A percentile compares a stretch with the other conserved stretches of the same genome.
phyloP scores from a whole-genome alignment of 2,888 invertebrate species.

The Mesorhabditis spiculigera region DNA sequence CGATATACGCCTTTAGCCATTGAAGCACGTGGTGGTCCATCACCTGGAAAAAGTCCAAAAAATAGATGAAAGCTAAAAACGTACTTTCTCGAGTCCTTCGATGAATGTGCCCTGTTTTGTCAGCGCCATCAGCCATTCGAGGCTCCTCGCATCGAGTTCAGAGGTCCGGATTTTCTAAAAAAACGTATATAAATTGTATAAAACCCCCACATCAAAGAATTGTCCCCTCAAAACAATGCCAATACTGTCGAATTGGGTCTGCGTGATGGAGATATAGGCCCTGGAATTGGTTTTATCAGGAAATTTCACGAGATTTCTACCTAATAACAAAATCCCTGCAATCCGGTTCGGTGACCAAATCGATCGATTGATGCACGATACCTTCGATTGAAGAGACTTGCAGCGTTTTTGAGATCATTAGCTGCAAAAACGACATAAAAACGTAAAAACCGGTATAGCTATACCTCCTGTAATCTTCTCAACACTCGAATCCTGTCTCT shows the following conservation, averaged over 20 bases:
- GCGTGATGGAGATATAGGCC: not conserved
- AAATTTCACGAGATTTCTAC: not conserved
- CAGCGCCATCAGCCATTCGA: constrained; percentile 1
- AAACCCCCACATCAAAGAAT: not conserved
- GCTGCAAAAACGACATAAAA: constrained; percentile 1
- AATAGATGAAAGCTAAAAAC: no score
- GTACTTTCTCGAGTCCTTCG: not conserved
- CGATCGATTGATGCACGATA: not conserved
- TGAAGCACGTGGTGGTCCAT: not conserved
- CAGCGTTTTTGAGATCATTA: not conserved
- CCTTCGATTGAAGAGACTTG: not conserved
- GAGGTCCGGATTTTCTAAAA: not conserved
- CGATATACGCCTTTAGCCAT: not conserved
- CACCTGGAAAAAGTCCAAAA: no score
- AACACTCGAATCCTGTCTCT: not conserved
- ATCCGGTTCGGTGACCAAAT: not conserved
- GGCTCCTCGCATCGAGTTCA: not conserved
- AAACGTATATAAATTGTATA: not conserved
- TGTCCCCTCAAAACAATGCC: not conserved
- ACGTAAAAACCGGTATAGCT: not conserved
- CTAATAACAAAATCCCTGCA: not conserved
- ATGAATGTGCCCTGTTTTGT: not conserved
- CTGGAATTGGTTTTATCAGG: not conserved
- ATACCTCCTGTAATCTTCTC: not conserved
- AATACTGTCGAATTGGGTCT: not conserved